These are phyloP conservation scores for Sporophila hypoxantha DNA, from an alignment of 2,113 vertebrate species.

Conservation along the genomic window DNA sequence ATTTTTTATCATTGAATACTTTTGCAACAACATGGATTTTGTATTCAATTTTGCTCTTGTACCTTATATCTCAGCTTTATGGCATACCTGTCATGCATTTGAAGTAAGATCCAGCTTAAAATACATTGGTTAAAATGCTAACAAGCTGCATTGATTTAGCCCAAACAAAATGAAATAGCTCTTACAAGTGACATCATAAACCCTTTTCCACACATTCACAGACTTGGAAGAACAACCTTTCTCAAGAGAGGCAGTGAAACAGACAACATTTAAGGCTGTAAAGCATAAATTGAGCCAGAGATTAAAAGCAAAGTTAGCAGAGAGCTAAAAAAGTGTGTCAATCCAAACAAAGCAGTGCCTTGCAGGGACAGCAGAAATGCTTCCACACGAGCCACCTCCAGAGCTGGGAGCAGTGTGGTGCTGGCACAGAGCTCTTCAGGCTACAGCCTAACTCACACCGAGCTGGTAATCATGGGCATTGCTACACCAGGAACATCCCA, in stretches of 20 bases:
- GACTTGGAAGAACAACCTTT: background rate
- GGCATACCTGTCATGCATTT: background rate
- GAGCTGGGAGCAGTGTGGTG: background rate
- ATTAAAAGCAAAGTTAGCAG: background rate
- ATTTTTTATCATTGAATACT: background rate
- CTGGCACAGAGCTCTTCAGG: background rate
- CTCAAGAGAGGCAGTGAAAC: background rate
- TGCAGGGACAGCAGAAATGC: background rate
- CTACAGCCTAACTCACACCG: accelerated
- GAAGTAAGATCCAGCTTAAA: background rate
- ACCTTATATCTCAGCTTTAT: background rate
- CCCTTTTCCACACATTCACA: background rate
- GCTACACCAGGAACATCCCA: background rate
- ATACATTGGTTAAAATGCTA: background rate
- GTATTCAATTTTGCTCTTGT: background rate
- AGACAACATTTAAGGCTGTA: background rate
- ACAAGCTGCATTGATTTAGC: background rate
- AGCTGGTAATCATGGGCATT: background rate
- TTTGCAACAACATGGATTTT: background rate
- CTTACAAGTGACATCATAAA: background rate
- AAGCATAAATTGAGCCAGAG: background rate
- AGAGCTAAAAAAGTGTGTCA: background rate
- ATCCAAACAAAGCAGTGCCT: background rate
- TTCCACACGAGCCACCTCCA: background rate
- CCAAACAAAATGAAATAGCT: background rate